Percentiles rank a stretch among this genome's conserved stretches.
phyloP scores from a whole-genome alignment of 2,888 invertebrate genomes.

The Geophilus truncorum region DNA sequence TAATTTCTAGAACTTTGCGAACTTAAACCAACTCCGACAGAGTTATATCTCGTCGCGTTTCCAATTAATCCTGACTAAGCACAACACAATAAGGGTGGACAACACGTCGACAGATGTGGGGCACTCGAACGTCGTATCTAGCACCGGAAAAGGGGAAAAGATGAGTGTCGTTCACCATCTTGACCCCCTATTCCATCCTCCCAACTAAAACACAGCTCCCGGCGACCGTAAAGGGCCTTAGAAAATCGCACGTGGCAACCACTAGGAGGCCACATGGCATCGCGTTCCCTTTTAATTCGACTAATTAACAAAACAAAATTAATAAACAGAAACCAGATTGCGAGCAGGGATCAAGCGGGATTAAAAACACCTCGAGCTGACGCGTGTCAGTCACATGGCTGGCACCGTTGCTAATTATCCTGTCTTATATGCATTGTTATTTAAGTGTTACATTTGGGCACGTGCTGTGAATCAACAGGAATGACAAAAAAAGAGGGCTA shows the following conservation, averaged over 20 bases:
- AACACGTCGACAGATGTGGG: conserved; percentile 4
- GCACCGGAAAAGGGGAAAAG: background rate
- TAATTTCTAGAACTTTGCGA: background rate
- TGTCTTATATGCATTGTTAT: background rate
- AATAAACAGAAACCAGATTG: conserved; percentile 21
- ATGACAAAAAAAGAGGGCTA: background rate
- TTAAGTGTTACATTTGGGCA: background rate
- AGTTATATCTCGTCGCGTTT: background rate
- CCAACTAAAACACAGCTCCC: conserved; percentile 21
- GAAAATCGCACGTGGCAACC: conserved; percentile 27
- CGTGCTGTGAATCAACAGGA: background rate
- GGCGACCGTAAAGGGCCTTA: conserved; percentile 20
- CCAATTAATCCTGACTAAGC: conserved; percentile 1
- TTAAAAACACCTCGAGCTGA: conserved; percentile 21
- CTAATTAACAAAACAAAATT: conserved; percentile 13
- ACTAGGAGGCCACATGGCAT: conserved; percentile 6
- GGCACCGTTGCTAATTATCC: background rate
- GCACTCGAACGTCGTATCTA: background rate
- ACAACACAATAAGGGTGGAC: background rate
- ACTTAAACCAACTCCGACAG: background rate
- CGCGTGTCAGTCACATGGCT: conserved; percentile 7
- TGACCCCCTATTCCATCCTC: conserved; percentile 4
- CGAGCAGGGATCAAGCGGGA: background rate
- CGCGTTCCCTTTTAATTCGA: background rate
- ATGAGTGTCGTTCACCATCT: conserved; percentile 23